Evolutionary conservation across 2,888 invertebrate species (phyloP).

Genomic region (Platycheirus albimanus): DNA sequence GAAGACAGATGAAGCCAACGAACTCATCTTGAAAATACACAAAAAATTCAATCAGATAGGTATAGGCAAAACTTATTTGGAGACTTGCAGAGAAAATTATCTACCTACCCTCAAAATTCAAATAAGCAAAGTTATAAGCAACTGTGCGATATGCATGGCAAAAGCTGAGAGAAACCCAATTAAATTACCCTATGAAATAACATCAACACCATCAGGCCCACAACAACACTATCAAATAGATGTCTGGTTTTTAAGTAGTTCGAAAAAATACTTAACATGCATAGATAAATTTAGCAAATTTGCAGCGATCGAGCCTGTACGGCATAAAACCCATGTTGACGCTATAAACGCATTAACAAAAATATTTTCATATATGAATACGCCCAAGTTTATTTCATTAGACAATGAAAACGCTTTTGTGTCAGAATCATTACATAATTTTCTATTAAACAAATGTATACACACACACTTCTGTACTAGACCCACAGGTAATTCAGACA

Average conservation of each 20-base stretch:
- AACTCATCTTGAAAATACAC: conserved; percentile 13
- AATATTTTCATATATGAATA: conserved; percentile 6
- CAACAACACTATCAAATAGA: background rate
- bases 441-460: background rate
- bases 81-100: conserved; percentile 1
- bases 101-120: background rate
- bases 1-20: conserved; percentile 6
- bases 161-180: background rate
- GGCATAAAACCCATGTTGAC: background rate
- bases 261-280: background rate
- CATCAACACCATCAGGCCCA: background rate
- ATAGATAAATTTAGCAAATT: background rate
- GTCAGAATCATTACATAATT: conserved; percentile 1
- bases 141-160: background rate
- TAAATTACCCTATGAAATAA: background rate
- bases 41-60: conserved; percentile 8
- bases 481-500: background rate
- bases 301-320: background rate
- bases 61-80: conserved; percentile 8
- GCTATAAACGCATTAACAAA: conserved; percentile 1
- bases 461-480: background rate
- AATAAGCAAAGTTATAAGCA: background rate
- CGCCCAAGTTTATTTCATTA: background rate
- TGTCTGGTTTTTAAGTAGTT: too few species aligned
- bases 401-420: conserved; percentile 4